A percentile compares a stretch with the other conserved stretches of the same genome.
Evolutionary conservation across 2,888 invertebrate genomes (phyloP).

Genomic region (Schizaphis graminum): DNA sequence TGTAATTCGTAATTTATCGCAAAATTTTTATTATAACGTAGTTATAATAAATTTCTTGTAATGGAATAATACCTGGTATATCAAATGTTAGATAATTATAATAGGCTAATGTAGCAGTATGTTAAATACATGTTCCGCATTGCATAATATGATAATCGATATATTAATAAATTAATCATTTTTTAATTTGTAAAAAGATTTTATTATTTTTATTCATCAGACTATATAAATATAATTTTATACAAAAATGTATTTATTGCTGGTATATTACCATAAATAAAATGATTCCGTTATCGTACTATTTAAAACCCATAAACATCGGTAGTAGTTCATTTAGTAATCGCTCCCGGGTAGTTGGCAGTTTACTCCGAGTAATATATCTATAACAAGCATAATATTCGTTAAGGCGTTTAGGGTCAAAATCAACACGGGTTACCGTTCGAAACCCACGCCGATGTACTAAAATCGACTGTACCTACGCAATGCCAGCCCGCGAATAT

Average conservation of each 20-base stretch:
- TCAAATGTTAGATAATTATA: not conserved
- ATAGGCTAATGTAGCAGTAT: not conserved
- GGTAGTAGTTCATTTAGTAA: too few relatives aligned
- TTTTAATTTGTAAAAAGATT: too few relatives aligned
- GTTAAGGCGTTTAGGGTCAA: not conserved
- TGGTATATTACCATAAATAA: too few relatives aligned
- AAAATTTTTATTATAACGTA: not conserved
- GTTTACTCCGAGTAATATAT: too few relatives aligned
- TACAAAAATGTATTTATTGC: too few relatives aligned
- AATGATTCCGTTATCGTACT: not conserved
- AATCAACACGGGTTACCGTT: not conserved
- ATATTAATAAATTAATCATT: too few relatives aligned
- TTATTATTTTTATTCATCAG: too few relatives aligned
- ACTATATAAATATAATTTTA: too few relatives aligned
- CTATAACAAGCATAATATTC: not conserved
- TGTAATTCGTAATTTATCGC: not conserved
- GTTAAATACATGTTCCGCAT: not conserved
- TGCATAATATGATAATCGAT: not conserved
- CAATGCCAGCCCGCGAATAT: not conserved
- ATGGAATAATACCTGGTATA: not conserved
- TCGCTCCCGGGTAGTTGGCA: too few relatives aligned
- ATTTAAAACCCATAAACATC: not conserved
- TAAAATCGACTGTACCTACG: not conserved
- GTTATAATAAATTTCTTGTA: not conserved
- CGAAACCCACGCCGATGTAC: not conserved